Percentiles rank a stretch among this genome's conserved stretches.
phyloP scores from a whole-genome alignment of 2,113 vertebrate species.

The Cyphomyrus discorhynchus region DNA sequence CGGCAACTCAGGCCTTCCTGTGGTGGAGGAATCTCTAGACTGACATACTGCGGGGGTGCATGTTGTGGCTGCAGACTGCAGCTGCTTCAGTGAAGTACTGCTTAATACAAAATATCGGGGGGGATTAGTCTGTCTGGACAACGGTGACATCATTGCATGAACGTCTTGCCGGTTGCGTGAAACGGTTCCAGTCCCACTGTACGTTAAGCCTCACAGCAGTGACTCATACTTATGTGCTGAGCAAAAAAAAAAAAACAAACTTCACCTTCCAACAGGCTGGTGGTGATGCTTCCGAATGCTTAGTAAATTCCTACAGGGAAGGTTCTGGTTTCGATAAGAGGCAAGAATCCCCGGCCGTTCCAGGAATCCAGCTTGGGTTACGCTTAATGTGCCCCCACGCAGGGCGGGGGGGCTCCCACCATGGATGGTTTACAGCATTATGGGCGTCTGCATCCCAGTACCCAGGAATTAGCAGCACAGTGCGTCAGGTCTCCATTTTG shows the following conservation, averaged over 20 bases:
- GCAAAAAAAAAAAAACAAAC: neutral
- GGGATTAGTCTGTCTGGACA: neutral
- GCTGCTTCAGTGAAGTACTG: neutral
- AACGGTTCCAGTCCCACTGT: neutral
- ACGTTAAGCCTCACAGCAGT: neutral
- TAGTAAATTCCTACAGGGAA: neutral
- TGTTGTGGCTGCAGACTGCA: neutral
- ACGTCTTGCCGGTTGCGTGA: neutral
- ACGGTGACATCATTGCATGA: neutral
- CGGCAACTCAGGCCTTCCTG: neutral
- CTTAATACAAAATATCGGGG: neutral
- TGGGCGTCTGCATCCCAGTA: neutral
- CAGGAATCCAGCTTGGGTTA: constrained; percentile 30
- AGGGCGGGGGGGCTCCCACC: constrained; percentile 3
- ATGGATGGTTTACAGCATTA: constrained; percentile 26
- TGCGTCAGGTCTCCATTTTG: neutral
- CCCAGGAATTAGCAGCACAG: neutral
- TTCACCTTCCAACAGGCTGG: neutral
- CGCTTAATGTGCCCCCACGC: constrained; percentile 27
- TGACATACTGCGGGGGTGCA: neutral
- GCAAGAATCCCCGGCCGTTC: constrained; percentile 14
- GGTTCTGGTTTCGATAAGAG: constrained; percentile 15
- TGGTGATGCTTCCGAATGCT: neutral
- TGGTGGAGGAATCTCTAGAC: neutral
- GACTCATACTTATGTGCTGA: too few species aligned